Evolutionary conservation across 2,797 vertebrate genomes (phyloP), one percentile per base, ranked within the genome.

Genomic region (Lutjanus argentimaculatus): DNA sequence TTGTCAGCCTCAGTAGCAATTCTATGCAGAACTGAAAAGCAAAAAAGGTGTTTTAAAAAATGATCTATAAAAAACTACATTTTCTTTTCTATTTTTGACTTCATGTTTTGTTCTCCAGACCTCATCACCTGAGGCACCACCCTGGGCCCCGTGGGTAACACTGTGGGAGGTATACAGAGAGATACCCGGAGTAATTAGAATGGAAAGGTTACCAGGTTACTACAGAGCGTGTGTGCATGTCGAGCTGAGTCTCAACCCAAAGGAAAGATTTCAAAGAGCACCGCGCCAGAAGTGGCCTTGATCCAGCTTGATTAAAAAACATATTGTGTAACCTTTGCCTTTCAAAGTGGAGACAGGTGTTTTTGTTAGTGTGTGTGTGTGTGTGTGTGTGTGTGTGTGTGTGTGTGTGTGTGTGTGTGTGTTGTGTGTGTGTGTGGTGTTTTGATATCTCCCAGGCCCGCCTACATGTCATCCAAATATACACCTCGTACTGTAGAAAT

Each of bases 221-320:
- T 56, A 10, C 40, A 45, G 22, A 75, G 70, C 68, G 62, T 66
- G 21, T 46, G 43, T 62, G 9, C 10, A 11, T 68, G 48, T 46
- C 48, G 21, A 4, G 13, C 45, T 55, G 25, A 61, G 22, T 61
- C 43, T 22, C 53, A 49, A 43, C 25, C 61, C 49, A 21, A 52
- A 43, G 56, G 42, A 36, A 36, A 40, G 5, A 49, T 83, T 77
- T 76, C 49, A 71, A 19, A 62, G 36, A 69, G 7, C 67, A 46
- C 15, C 0, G 2, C n/a, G 57, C 6, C 15, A 61, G 52, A 52
- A 51, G 56, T 71, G 74, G 42, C 69, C 77, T 84, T 74, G 64
- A 82, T 72, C 80, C 61, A 62, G 22, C 56, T 40, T 74, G 57
- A 90, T 83, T 82, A 80, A 85, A 85, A 71, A 70, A 7, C 74